phyloP scores from a whole-genome alignment of 1,140 invertebrate species.

The Samia ricini region DNA sequence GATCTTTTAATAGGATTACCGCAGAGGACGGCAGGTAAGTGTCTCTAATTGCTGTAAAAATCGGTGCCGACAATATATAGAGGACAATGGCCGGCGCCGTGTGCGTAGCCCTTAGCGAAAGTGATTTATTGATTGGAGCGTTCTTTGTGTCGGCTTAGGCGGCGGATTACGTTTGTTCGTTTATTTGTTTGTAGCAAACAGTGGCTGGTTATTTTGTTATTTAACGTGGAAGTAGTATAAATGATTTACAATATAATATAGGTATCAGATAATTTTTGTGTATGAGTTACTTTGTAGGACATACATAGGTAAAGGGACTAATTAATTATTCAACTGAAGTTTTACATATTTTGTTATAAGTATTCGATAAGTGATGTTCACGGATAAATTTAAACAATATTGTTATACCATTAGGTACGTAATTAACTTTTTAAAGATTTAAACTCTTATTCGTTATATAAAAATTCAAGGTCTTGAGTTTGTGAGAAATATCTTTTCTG shows the following conservation, averaged over 20 bases:
- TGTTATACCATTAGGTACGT: too few relatives aligned
- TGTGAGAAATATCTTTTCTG: too few relatives aligned
- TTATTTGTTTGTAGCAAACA: slow-evolving; percentile 36
- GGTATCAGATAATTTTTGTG: not conserved
- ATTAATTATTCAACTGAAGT: too few relatives aligned
- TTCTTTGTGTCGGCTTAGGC: slow-evolving; percentile 53
- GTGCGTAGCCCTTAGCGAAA: slow-evolving; percentile 47
- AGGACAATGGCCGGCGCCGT: slow-evolving; percentile 62
- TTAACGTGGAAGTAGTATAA: not conserved
- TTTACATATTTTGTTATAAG: too few relatives aligned
- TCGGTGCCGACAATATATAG: slow-evolving; percentile 53
- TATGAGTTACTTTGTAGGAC: not conserved
- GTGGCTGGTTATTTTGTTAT: slow-evolving; percentile 44
- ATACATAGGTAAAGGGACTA: not conserved
- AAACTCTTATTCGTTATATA: too few relatives aligned
- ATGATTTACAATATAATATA: not conserved
- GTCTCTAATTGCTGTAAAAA: slow-evolving; percentile 74
- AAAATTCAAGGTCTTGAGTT: too few relatives aligned
- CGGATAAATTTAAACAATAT: too few relatives aligned
- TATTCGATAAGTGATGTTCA: too few relatives aligned
- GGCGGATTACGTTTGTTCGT: slow-evolving; percentile 60
- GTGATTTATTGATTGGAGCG: slow-evolving; percentile 70
- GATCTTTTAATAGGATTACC: slow-evolving; percentile 67
- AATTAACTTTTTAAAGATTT: too few relatives aligned
- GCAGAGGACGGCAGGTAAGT: slow-evolving; percentile 62